These are phyloP conservation scores for Corvus hawaiiensis DNA, from an alignment of 2,113 vertebrate genomes.

Conservation along the genomic window DNA sequence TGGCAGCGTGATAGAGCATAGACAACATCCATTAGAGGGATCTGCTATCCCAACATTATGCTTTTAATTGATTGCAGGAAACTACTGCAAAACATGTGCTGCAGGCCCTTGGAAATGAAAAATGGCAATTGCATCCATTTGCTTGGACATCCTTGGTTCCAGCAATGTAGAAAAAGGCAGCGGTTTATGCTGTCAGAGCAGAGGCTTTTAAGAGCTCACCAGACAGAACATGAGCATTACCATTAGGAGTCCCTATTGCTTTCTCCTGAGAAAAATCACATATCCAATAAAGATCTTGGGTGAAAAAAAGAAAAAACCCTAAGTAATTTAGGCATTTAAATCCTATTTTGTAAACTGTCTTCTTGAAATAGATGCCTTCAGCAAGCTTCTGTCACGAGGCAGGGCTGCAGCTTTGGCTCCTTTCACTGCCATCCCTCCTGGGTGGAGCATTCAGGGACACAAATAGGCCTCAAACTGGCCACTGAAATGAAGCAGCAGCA, in stretches of 20 bases:
- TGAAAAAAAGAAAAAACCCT: rapidly evolving
- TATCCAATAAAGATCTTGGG: neutral
- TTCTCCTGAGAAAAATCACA: neutral
- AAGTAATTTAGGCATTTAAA: neutral
- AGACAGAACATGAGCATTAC: rapidly evolving
- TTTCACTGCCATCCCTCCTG: neutral
- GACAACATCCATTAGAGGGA: neutral
- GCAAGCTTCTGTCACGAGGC: neutral
- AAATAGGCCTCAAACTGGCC: neutral
- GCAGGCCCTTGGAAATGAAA: neutral
- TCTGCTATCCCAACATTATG: rapidly evolving
- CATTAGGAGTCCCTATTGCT: neutral
- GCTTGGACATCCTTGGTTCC: neutral
- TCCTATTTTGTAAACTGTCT: neutral
- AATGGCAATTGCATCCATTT: neutral
- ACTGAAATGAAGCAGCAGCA: rapidly evolving
- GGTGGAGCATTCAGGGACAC: neutral
- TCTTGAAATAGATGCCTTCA: neutral
- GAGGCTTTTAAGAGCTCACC: neutral
- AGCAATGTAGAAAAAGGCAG: neutral
- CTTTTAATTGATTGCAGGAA: neutral
- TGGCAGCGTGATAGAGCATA: rapidly evolving
- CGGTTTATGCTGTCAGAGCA: neutral
- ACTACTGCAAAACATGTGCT: neutral
- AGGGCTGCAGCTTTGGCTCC: neutral